Conservation (phyloP, 2,888 invertebrate genomes). For the Sinodicranocentrus sp. region DNA sequence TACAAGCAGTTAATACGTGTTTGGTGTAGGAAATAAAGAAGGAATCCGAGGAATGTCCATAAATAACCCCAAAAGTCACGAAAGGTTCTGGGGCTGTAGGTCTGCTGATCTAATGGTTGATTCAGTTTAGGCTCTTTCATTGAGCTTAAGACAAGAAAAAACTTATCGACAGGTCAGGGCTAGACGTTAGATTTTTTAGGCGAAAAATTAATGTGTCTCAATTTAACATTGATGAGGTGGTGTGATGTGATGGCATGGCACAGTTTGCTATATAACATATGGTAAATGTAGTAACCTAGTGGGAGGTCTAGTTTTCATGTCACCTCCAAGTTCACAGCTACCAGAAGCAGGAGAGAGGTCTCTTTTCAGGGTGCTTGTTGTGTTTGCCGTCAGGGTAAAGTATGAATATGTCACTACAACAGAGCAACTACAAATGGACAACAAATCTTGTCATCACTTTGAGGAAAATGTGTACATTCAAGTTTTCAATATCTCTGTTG, state of each 20-base stretch:
- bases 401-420: background rate
- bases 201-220: too few relatives aligned
- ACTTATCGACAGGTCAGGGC: too few relatives aligned
- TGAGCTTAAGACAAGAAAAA: too few relatives aligned
- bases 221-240: too few relatives aligned
- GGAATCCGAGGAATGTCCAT: constrained; percentile 53
- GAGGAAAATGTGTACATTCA: too few relatives aligned
- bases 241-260: background rate
- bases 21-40: constrained; percentile 17
- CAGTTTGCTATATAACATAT: constrained; percentile 29
- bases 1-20: constrained; percentile 55
- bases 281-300: constrained; percentile 45
- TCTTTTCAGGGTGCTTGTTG: background rate
- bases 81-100: too few relatives aligned
- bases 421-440: constrained; percentile 7
- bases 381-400: background rate
- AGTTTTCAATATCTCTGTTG: too few relatives aligned
- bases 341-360: background rate
- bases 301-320: constrained; percentile 53
- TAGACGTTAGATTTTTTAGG: too few relatives aligned
- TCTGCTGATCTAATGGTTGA: too few relatives aligned
- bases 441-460: constrained; percentile 47
- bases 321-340: constrained; percentile 36
- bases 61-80: too few relatives aligned
- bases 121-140: too few relatives aligned